Conservation (phyloP, 53 echinoderm and acorn worm genomes). For the Stichopus horrens region DNA sequence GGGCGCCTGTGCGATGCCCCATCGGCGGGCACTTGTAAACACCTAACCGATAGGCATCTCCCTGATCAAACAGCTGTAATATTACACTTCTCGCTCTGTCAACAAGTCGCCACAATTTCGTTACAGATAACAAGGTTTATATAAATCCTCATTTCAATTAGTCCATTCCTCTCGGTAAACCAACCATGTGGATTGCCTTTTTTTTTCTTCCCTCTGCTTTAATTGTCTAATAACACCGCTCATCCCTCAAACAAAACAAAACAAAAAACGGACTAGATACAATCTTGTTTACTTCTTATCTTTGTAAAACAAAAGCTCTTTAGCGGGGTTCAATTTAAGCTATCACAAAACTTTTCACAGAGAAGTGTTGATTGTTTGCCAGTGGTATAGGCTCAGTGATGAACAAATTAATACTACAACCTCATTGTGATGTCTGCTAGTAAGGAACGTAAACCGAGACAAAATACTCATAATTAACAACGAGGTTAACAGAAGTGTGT, state of each 20-base stretch:
- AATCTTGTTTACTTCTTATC: constrained; percentile 36
- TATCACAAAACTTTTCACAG: background rate
- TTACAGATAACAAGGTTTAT: constrained; percentile 36
- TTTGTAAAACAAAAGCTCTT: constrained; percentile 23
- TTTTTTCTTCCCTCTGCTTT: background rate
- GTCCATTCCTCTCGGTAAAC: background rate
- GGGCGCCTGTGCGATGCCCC: constrained; percentile 23
- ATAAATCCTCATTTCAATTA: constrained; percentile 13
- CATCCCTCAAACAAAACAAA: background rate
- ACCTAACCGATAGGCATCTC: background rate
- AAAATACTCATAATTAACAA: too few species aligned
- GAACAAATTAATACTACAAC: constrained; percentile 6
- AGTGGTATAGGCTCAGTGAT: background rate
- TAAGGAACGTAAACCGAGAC: too few species aligned
- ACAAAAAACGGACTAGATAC: background rate
- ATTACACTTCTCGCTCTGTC: constrained; percentile 25
- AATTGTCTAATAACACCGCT: constrained; percentile 29
- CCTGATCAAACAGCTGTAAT: constrained; percentile 19
- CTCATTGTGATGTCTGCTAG: background rate
- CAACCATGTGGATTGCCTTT: background rate
- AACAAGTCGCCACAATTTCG: constrained; percentile 30
- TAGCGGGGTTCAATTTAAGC: constrained; percentile 13
- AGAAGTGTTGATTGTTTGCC: background rate
- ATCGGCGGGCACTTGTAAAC: constrained; percentile 7
- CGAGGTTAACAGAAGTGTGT: too few species aligned